Conservation (phyloP, 1,140 invertebrate genomes). For the Orchestia grillus region DNA sequence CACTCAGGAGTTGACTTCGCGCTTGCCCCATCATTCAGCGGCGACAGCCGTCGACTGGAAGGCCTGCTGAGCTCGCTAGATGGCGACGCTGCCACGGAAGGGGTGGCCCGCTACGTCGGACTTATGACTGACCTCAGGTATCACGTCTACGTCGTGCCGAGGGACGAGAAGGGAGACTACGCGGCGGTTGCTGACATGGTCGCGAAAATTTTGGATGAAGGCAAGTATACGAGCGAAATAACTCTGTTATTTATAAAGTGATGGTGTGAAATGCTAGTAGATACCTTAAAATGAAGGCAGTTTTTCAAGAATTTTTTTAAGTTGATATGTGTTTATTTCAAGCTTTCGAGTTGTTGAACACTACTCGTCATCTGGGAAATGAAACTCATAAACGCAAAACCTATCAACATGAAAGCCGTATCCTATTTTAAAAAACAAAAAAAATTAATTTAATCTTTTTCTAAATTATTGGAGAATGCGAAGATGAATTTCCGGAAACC, state of each 20-base stretch:
- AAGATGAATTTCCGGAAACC: no score
- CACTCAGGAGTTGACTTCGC: slow-evolving; percentile 12
- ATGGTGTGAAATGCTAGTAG: not conserved
- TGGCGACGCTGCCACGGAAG: not conserved
- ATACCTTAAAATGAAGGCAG: no score
- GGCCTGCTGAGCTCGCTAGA: not conserved
- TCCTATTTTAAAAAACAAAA: no score
- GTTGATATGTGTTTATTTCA: no score
- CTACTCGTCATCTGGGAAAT: no score
- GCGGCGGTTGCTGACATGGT: not conserved
- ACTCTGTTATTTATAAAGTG: not conserved
- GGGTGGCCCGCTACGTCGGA: not conserved
- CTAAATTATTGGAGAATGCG: no score
- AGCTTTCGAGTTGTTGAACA: no score
- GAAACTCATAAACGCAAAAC: no score
- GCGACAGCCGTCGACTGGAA: not conserved
- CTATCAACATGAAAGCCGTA: no score
- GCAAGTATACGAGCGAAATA: not conserved
- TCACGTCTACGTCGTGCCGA: not conserved
- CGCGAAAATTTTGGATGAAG: not conserved
- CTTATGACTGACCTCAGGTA: slow-evolving; percentile 18
- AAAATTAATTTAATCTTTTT: no score
- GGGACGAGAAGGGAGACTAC: not conserved
- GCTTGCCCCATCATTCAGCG: not conserved
- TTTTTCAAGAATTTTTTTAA: no score